Evolutionary conservation across 2,888 invertebrate genomes (phyloP).

Genomic region (Amblyjoppa fuscipennis): DNA sequence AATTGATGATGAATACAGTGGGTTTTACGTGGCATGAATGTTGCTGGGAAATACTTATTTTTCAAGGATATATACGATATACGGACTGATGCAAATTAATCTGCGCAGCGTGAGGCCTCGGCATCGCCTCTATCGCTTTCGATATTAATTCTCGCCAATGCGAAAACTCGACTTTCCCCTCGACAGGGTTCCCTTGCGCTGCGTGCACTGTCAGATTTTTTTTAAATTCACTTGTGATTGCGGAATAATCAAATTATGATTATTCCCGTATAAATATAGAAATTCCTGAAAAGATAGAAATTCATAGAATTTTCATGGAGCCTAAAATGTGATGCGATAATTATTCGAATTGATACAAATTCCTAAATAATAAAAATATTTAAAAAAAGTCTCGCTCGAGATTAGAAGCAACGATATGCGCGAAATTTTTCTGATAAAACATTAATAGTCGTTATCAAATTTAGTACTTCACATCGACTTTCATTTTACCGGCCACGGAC

Average conservation of each 20-base stretch:
- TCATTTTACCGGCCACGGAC: neutral
- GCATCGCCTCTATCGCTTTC: slow-evolving; percentile 41
- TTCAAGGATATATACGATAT: slow-evolving; percentile 56
- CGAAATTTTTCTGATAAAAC: too few species aligned
- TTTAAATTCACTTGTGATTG: neutral
- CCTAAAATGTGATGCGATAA: neutral
- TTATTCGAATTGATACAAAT: neutral
- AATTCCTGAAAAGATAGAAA: neutral
- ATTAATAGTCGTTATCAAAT: too few species aligned
- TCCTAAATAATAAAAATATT: neutral
- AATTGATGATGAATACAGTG: slow-evolving; percentile 40
- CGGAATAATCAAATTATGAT: neutral
- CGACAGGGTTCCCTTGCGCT: slow-evolving; percentile 7
- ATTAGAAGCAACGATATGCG: too few species aligned
- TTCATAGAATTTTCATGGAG: neutral
- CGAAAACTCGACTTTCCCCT: slow-evolving; percentile 26
- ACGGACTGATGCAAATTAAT: slow-evolving; percentile 40
- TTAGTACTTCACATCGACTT: neutral
- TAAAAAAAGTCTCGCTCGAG: too few species aligned
- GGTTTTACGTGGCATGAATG: slow-evolving; percentile 39
- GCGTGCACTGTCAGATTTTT: neutral
- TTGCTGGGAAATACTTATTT: slow-evolving; percentile 54
- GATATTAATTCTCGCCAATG: slow-evolving; percentile 38
- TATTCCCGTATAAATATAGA: neutral
- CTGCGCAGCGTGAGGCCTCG: slow-evolving; percentile 30